Conservation (phyloP, 2,113 vertebrate species). For the Takifugu flavidus region DNA sequence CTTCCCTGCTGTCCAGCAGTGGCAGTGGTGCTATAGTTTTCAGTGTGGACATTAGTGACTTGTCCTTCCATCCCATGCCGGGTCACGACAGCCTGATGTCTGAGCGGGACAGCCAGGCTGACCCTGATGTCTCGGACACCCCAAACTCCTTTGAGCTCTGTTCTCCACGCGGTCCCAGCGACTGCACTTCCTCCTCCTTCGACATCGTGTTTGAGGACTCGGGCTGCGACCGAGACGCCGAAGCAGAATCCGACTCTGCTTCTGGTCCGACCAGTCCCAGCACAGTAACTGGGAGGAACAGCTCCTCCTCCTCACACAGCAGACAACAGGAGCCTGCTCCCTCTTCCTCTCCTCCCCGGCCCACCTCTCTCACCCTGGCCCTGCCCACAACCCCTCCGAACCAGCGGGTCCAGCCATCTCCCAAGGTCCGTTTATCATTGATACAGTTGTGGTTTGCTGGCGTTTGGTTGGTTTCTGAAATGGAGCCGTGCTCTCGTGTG, state of each 20-base stretch:
- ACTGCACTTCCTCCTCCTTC: slow-evolving; percentile 91
- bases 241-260: slow-evolving; percentile 46
- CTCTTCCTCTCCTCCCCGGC: slow-evolving; percentile 77
- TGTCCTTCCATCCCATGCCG: slow-evolving; percentile 66
- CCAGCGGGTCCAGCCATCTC: slow-evolving; percentile 80
- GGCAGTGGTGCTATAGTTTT: slow-evolving; percentile 47
- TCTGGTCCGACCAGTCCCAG: slow-evolving; percentile 31
- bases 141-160: slow-evolving; percentile 78
- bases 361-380: slow-evolving; percentile 83
- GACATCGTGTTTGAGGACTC: slow-evolving; percentile 97
- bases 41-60: not conserved
- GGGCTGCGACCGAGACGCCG: slow-evolving; percentile 80
- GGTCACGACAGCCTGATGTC: slow-evolving; percentile 82
- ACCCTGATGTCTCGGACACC: slow-evolving; percentile 74
- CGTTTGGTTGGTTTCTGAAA: no score
- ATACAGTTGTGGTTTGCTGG: not conserved
- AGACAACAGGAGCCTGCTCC: slow-evolving; percentile 23
- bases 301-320: slow-evolving; percentile 47
- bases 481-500: not conserved
- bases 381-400: slow-evolving; percentile 58
- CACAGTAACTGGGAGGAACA: slow-evolving; percentile 35
- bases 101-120: slow-evolving; percentile 74
- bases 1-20: slow-evolving; percentile 58
- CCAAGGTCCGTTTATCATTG: slow-evolving; percentile 72
- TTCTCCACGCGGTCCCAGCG: slow-evolving; percentile 72